Evolutionary conservation across 2,888 invertebrate species (phyloP).

Genomic region (Patella caerulea): DNA sequence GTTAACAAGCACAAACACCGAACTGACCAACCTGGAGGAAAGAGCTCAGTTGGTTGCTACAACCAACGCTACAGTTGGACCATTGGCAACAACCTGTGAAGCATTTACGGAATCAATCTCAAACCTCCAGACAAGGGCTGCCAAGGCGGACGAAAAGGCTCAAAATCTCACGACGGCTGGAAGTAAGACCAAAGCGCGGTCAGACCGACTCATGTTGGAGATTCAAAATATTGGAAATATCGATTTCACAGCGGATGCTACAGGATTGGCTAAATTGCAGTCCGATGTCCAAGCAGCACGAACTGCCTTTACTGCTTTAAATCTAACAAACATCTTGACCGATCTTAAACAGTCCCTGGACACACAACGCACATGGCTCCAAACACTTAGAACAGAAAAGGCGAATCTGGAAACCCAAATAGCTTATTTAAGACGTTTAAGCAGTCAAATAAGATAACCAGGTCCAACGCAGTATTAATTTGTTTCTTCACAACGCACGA

Average conservation of each 20-base stretch:
- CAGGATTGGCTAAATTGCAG: constrained; percentile 12
- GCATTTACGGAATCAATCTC: background rate
- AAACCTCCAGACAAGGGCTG: background rate
- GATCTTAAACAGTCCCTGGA: constrained; percentile 6
- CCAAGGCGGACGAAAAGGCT: background rate
- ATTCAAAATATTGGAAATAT: constrained; percentile 18
- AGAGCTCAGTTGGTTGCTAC: background rate
- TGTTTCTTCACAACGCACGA: too few species aligned
- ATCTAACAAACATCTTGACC: background rate
- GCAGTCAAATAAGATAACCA: background rate
- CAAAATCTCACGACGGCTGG: background rate
- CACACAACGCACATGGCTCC: background rate
- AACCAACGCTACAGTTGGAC: constrained; percentile 16
- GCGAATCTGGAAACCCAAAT: constrained; percentile 6
- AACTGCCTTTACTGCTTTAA: background rate
- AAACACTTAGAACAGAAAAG: background rate
- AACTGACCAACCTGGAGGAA: constrained; percentile 2
- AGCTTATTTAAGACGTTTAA: background rate
- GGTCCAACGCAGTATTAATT: too few species aligned
- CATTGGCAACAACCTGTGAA: constrained; percentile 8
- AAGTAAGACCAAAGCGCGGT: background rate
- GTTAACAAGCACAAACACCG: background rate
- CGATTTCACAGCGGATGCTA: constrained; percentile 8
- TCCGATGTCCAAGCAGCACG: background rate
- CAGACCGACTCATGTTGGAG: background rate